A percentile compares a stretch with the other conserved stretches of the same genome.
Evolutionary conservation across 2,888 invertebrate species (phyloP).

Genomic region (Drosophila fungiperda): DNA sequence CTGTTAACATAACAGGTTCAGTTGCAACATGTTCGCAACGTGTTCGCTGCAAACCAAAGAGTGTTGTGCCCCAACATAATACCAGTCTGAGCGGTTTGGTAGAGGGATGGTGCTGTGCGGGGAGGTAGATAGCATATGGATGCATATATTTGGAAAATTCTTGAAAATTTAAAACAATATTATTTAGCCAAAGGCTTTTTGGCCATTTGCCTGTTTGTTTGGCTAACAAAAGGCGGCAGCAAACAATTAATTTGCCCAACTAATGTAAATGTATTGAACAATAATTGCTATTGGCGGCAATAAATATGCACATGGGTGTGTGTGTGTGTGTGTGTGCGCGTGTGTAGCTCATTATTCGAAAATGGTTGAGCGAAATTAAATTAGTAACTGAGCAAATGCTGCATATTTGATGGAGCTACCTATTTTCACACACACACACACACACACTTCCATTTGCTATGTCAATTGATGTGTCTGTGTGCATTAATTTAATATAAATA

Average conservation of each 20-base stretch:
- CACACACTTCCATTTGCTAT: not conserved
- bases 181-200: slow-evolving; percentile 33
- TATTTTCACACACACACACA: slow-evolving; percentile 5
- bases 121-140: not conserved
- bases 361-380: slow-evolving; percentile 63
- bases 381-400: slow-evolving; percentile 75
- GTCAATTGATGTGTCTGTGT: slow-evolving; percentile 45
- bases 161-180: slow-evolving; percentile 33
- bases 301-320: not conserved
- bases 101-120: not conserved
- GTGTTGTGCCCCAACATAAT: not conserved
- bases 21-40: slow-evolving; percentile 39
- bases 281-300: slow-evolving; percentile 19
- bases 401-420: slow-evolving; percentile 67
- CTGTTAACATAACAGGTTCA: slow-evolving; percentile 46
- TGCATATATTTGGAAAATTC: slow-evolving; percentile 19
- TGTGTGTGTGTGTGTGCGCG: not conserved
- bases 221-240: slow-evolving; percentile 8
- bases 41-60: slow-evolving; percentile 26
- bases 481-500: slow-evolving; percentile 72
- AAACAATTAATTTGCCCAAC: slow-evolving; percentile 41
- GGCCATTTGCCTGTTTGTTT: slow-evolving; percentile 16
- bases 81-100: not conserved
- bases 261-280: slow-evolving; percentile 44
- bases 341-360: slow-evolving; percentile 43